Evolutionary conservation across 1,140 invertebrate genomes (phyloP).

Genomic region (Conopomorpha cramerella): DNA sequence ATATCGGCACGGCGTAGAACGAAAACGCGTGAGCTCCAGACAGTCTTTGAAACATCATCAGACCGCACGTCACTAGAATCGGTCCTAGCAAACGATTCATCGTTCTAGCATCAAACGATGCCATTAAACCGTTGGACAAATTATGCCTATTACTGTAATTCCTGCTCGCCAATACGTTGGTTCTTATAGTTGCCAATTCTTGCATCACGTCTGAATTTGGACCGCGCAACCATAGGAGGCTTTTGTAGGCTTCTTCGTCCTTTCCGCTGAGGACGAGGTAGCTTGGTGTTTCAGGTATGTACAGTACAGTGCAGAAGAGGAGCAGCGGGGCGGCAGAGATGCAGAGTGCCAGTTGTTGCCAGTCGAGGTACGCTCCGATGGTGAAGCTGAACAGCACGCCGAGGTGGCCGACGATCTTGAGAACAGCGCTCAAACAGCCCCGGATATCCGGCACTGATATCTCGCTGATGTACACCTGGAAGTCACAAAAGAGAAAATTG

Average conservation of each 20-base stretch:
- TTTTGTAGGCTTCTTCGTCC: conserved; percentile 72
- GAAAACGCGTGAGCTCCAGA: conserved; percentile 84
- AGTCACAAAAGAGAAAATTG: too few relatives aligned
- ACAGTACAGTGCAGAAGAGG: conserved; percentile 61
- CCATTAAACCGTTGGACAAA: conserved; percentile 40
- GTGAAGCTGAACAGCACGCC: conserved; percentile 85
- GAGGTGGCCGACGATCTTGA: conserved; percentile 84
- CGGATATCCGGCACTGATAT: conserved; percentile 86
- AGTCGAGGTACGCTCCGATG: conserved; percentile 81
- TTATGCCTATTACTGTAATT: conserved; percentile 53
- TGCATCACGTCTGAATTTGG: conserved; percentile 73
- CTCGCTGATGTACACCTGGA: conserved; percentile 90
- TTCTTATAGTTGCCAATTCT: conserved; percentile 71
- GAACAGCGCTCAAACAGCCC: conserved; percentile 83
- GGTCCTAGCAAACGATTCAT: conserved; percentile 63
- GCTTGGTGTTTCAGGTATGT: conserved; percentile 74
- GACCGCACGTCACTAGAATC: conserved; percentile 78
- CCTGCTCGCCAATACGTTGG: conserved; percentile 65
- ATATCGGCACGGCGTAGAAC: conserved; percentile 84
- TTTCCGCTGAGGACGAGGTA: conserved; percentile 66
- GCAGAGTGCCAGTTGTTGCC: conserved; percentile 80
- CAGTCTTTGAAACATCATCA: conserved; percentile 87
- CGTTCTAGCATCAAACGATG: conserved; percentile 42
- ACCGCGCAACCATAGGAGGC: conserved; percentile 78
- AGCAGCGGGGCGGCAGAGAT: conserved; percentile 72